phyloP scores from a whole-genome alignment of 2,113 vertebrate genomes.

The Ursus arctos region DNA sequence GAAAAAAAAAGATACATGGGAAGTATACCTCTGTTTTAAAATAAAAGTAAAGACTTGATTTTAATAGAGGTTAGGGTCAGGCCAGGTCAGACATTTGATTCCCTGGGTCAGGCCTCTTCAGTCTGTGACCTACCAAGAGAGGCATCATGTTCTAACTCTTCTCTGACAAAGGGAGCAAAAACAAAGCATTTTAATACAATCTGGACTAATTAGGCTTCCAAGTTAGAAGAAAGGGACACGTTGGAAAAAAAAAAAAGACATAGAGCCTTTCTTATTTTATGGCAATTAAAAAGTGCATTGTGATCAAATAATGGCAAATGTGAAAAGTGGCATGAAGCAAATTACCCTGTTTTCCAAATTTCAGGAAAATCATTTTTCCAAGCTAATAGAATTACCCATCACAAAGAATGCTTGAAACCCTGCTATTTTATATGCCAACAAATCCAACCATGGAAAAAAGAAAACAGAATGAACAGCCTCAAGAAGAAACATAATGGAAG shows the following conservation, averaged over 20 bases:
- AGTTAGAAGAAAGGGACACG: conserved; percentile 53
- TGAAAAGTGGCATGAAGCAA: conserved; percentile 24
- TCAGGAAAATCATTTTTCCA: conserved; percentile 74
- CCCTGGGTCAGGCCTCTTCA: conserved; percentile 63
- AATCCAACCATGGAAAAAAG: conserved; percentile 57
- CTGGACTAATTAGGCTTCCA: conserved; percentile 73
- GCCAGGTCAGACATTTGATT: conserved; percentile 79
- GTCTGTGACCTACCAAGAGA: conserved; percentile 59
- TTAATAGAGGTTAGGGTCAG: conserved; percentile 82
- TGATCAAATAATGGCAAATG: conserved; percentile 40
- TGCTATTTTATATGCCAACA: conserved; percentile 66
- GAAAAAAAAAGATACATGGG: conserved; percentile 51
- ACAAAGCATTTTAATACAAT: conserved; percentile 76
- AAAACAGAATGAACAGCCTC: conserved; percentile 60
- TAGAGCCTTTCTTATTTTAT: conserved; percentile 20
- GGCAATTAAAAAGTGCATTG: conserved; percentile 53
- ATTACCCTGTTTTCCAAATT: conserved; percentile 69
- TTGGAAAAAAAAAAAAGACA: not conserved
- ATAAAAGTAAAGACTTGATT: conserved; percentile 78
- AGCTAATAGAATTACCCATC: conserved; percentile 76
- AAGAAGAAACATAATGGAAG: conserved; percentile 47
- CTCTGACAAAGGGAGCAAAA: conserved; percentile 56
- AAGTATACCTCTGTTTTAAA: conserved; percentile 76
- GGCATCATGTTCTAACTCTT: conserved; percentile 14
- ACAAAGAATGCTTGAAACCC: conserved; percentile 66